Evolutionary conservation across 2,797 vertebrate species (phyloP).

Genomic region (Ataeniobius toweri): DNA sequence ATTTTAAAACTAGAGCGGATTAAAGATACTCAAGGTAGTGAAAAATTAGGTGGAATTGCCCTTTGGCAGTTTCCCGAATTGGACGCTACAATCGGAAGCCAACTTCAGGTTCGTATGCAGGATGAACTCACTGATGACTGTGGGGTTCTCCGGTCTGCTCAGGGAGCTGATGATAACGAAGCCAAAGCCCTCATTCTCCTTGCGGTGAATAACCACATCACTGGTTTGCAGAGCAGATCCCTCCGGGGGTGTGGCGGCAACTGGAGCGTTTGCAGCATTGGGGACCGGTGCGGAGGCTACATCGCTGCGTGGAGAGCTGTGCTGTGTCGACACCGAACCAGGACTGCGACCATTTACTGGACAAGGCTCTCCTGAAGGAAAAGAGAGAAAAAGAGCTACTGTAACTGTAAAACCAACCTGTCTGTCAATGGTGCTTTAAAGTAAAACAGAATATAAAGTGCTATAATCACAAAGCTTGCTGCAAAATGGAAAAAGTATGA

Average conservation of each 20-base stretch:
- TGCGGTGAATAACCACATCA: conserved; percentile 95
- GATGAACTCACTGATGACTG: conserved; percentile 89
- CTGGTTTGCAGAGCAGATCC: conserved; percentile 88
- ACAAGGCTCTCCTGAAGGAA: conserved; percentile 87
- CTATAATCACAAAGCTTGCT: background rate
- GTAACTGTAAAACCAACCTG: conserved; percentile 1
- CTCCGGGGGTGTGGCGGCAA: conserved; percentile 82
- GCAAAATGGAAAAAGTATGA: too few relatives aligned
- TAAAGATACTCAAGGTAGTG: too few relatives aligned
- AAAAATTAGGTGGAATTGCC: too few relatives aligned
- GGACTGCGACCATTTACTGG: conserved; percentile 94
- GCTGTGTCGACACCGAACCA: conserved; percentile 92
- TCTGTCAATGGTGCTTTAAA: conserved; percentile 5
- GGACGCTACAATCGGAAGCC: too few relatives aligned
- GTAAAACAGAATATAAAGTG: background rate
- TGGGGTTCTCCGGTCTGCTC: conserved; percentile 92
- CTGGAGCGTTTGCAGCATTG: conserved; percentile 74
- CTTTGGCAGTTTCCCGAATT: too few relatives aligned
- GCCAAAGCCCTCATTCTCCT: conserved; percentile 97
- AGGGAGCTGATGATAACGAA: conserved; percentile 99
- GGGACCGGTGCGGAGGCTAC: conserved; percentile 83
- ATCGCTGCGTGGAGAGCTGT: conserved; percentile 95
- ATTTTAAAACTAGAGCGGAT: too few relatives aligned
- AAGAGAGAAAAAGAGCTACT: conserved; percentile 24
- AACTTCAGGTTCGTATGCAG: too few relatives aligned